Conservation (phyloP, 2,797 vertebrate species). For the Zenarchopterus dispar region DNA sequence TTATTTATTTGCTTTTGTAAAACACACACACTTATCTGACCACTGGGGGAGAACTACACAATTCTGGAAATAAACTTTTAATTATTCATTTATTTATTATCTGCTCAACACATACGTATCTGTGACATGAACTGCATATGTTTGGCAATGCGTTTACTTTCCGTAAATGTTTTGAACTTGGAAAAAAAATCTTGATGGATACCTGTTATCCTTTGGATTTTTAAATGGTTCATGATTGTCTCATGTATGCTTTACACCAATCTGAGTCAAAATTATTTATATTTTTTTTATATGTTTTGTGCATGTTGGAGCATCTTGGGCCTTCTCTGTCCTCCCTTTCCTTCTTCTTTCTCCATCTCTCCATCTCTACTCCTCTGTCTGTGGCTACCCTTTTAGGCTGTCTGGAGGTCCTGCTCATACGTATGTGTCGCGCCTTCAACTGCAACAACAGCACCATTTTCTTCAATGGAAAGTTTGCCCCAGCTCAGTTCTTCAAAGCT, state of each 20-base stretch:
- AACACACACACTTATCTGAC: constrained; percentile 29
- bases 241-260: constrained; percentile 48
- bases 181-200: constrained; percentile 33
- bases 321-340: constrained; percentile 26
- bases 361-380: constrained; percentile 53
- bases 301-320: constrained; percentile 74
- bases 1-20: constrained; percentile 28
- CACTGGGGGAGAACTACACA: constrained; percentile 16
- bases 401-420: constrained; percentile 91
- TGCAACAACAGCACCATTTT: constrained; percentile 88
- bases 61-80: constrained; percentile 31
- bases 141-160: constrained; percentile 45
- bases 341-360: constrained; percentile 45
- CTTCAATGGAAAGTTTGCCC: constrained; percentile 91
- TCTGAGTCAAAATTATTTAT: constrained; percentile 64
- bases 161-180: constrained; percentile 52
- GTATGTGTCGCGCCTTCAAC: constrained; percentile 91
- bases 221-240: constrained; percentile 57
- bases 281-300: constrained; percentile 66
- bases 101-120: constrained; percentile 17
- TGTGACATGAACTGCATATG: constrained; percentile 36
- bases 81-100: constrained; percentile 8
- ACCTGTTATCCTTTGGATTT: constrained; percentile 33
- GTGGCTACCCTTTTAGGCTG: constrained; percentile 83
- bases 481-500: constrained; percentile 89